These are phyloP conservation scores for Drosophila limbata DNA, from an alignment of 2,888 invertebrate genomes.

Conservation along the genomic window DNA sequence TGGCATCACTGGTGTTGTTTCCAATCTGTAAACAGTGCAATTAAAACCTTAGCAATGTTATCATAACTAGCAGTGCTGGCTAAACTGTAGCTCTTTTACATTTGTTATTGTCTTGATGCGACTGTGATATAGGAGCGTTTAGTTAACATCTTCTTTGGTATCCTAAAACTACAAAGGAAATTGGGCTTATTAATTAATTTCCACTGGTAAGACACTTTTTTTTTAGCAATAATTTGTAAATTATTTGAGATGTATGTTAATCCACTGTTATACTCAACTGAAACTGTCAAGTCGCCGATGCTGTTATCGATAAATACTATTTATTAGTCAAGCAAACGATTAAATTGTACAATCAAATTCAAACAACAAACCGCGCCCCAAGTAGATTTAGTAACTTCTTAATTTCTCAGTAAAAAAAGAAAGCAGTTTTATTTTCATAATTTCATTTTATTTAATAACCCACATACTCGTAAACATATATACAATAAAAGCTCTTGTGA, in stretches of 20 bases:
- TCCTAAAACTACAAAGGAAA: no score
- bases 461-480: slow-evolving; percentile 47
- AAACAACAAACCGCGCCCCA: not conserved
- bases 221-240: no score
- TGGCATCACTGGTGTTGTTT: no score
- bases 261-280: not conserved
- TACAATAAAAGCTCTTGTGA: slow-evolving; percentile 63
- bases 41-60: slow-evolving; percentile 8
- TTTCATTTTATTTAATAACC: slow-evolving; percentile 44
- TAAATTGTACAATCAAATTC: not conserved
- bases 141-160: no score
- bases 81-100: slow-evolving; percentile 16
- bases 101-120: not conserved
- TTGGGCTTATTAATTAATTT: no score
- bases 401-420: not conserved
- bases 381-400: not conserved
- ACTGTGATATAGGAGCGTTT: no score
- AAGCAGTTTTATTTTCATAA: not conserved
- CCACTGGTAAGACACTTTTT: no score
- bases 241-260: no score
- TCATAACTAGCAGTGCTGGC: not conserved
- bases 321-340: not conserved
- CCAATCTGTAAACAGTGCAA: slow-evolving; percentile 16
- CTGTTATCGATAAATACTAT: slow-evolving; percentile 9
- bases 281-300: slow-evolving; percentile 3